A percentile compares a stretch with the other conserved stretches of the same genome.
Conservation (phyloP, 2,113 vertebrate species). For the Trinectes maculatus region DNA sequence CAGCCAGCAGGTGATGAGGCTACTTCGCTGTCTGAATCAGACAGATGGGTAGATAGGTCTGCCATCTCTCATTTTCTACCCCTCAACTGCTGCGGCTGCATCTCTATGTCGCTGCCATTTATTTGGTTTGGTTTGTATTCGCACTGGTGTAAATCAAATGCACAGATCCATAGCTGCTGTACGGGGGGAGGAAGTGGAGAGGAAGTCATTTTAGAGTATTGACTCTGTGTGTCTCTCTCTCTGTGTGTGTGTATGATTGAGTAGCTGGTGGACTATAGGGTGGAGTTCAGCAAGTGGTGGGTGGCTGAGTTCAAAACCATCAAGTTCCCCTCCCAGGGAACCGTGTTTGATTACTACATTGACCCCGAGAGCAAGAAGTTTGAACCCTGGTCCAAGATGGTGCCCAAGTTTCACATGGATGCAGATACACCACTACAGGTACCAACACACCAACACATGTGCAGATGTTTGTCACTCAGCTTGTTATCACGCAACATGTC, state of each 20-base stretch:
- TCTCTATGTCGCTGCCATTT: slow-evolving; percentile 34
- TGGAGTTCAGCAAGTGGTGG: slow-evolving; percentile 99
- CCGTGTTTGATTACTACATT: slow-evolving; percentile 95
- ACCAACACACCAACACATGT: not conserved
- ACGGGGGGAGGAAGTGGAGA: slow-evolving; percentile 11
- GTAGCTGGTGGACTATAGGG: slow-evolving; percentile 91
- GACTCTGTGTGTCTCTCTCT: slow-evolving; percentile 56
- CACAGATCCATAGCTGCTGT: slow-evolving; percentile 51
- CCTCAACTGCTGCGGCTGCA: slow-evolving; percentile 37
- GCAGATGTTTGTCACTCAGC: no score
- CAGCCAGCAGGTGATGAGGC: slow-evolving; percentile 56
- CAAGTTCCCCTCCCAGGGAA: slow-evolving; percentile 96
- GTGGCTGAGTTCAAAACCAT: slow-evolving; percentile 92
- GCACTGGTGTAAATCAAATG: slow-evolving; percentile 46
- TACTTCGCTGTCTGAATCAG: slow-evolving; percentile 48
- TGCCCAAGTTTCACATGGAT: slow-evolving; percentile 91
- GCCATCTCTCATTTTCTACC: slow-evolving; percentile 60
- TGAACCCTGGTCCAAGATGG: slow-evolving; percentile 93
- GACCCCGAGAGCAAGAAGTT: slow-evolving; percentile 93
- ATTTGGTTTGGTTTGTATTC: slow-evolving; percentile 48
- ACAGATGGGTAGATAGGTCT: slow-evolving; percentile 53
- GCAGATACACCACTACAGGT: slow-evolving; percentile 92
- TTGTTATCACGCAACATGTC: no score
- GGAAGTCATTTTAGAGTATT: slow-evolving; percentile 63
- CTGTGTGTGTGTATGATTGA: slow-evolving; percentile 59